Evolutionary conservation across 2,797 vertebrate species (phyloP), one percentile per base, ranked within the genome.

Genomic region (Basileuterus tristriatus): DNA sequence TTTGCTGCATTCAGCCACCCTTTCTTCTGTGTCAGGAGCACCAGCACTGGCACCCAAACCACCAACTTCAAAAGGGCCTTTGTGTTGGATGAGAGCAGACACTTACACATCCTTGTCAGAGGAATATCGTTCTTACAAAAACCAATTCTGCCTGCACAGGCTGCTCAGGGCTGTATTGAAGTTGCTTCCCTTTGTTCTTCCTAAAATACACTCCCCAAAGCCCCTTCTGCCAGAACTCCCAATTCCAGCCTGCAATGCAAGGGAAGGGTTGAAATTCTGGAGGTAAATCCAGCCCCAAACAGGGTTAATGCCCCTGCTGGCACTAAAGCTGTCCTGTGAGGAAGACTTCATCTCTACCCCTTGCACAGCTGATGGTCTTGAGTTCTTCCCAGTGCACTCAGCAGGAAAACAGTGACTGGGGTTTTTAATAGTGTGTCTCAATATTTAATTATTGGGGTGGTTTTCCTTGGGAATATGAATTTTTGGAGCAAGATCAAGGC

Each of bases 131-230:
- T 80, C 88, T 74, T 89, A 68, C 58, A 50, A 64, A 58, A 80
- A 58, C n/a, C 43, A 39, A 3, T 80, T 90, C 89, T 90, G 86
- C 70, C 90, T 55, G 74, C 58, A 5, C 26, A 23, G 4, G 70
- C 56, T 90, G 36, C 91, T 80, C 64, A 13, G 75, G 83, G 49
- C 49, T 89, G 46, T 6, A 47, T 80, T 94, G 81, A 90, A 74
- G 83, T 53, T 89, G 37, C 26, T 95, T 84, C 49, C n/a, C 74
- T 93, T 95, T 90, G 83, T 92, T 97, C 88, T 95, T 90, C 52
- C 0, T 36, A 29, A 89, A 74, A 92, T 64, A 27, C 34, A 60
- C 13, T 19, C 37, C 16, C 13, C 29, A 17, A 9, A 55, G 3
- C 22, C n/a, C 37, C 3, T 32, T 67, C 41, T 64, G 52, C 75